These are phyloP conservation scores for Halisarca cf. caerulea DNA, from an alignment of 37 sponge, comb jelly and placozoan species.

Conservation along the genomic window DNA sequence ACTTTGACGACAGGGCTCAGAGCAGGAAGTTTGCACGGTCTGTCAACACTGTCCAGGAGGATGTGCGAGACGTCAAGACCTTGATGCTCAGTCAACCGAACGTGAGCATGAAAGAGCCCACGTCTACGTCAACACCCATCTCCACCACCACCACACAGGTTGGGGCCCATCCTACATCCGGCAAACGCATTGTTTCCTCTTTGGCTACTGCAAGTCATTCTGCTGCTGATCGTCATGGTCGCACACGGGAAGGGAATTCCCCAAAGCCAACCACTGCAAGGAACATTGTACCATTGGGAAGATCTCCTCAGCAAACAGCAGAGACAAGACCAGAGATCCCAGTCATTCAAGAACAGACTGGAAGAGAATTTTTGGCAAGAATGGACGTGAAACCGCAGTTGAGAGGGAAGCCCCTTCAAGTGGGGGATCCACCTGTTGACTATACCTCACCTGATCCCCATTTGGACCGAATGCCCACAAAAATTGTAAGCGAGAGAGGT, in stretches of 20 bases:
- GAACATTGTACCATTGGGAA: background rate
- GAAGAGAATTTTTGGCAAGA: background rate
- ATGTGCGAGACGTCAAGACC: conserved; percentile 11
- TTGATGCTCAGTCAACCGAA: background rate
- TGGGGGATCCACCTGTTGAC: background rate
- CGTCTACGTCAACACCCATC: conserved; percentile 22
- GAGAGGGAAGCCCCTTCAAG: background rate
- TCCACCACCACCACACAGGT: background rate
- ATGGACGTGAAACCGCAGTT: background rate
- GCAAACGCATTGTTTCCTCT: background rate
- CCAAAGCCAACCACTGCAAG: background rate
- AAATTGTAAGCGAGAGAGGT: background rate
- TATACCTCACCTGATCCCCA: background rate
- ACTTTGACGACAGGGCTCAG: conserved; percentile 10
- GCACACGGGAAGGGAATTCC: too few relatives aligned
- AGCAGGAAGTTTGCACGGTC: background rate
- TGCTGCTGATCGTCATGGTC: too few relatives aligned
- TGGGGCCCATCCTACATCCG: background rate
- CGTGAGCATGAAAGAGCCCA: background rate
- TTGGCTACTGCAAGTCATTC: background rate
- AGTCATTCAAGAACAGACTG: background rate
- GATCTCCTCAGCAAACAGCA: too few relatives aligned
- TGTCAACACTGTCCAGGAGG: conserved; percentile 19
- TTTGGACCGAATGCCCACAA: background rate
- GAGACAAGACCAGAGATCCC: background rate